Conservation (phyloP, 2,888 invertebrate species). For the Monoplex corrugatus region DNA sequence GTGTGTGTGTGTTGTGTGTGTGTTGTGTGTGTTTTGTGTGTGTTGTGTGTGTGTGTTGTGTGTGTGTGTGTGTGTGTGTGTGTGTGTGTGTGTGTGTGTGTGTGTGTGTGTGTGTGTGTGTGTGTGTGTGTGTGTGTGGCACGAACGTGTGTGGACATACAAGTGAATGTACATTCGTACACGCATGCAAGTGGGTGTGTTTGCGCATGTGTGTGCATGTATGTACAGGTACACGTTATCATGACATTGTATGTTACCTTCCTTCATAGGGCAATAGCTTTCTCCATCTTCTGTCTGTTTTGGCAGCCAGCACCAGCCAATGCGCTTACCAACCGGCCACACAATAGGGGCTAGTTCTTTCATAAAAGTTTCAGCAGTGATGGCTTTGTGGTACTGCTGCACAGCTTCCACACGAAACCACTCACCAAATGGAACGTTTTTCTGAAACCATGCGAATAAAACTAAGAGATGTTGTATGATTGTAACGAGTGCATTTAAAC, state of each 20-base stretch:
- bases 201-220: neutral
- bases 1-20: too few relatives aligned
- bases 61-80: too few relatives aligned
- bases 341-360: conserved; percentile 70
- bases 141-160: too few relatives aligned
- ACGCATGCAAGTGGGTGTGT: too few relatives aligned
- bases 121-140: too few relatives aligned
- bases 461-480: too few relatives aligned
- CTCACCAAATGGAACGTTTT: conserved; percentile 77
- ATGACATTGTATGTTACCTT: too few relatives aligned
- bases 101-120: neutral
- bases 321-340: conserved; percentile 77
- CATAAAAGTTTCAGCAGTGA: conserved; percentile 79
- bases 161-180: too few relatives aligned
- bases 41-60: too few relatives aligned
- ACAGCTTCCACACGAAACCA: conserved; percentile 77
- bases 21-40: too few relatives aligned
- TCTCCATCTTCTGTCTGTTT: conserved; percentile 51
- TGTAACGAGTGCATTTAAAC: too few relatives aligned
- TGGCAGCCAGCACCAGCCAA: conserved; percentile 74
- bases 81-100: too few relatives aligned
- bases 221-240: neutral
- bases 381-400: conserved; percentile 73
- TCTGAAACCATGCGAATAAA: conserved; percentile 61
- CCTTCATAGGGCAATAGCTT: conserved; percentile 75